A percentile compares a stretch with the other conserved stretches of the same genome.
phyloP scores from a whole-genome alignment of 2,797 vertebrate genomes.

The Alfaro cultratus region DNA sequence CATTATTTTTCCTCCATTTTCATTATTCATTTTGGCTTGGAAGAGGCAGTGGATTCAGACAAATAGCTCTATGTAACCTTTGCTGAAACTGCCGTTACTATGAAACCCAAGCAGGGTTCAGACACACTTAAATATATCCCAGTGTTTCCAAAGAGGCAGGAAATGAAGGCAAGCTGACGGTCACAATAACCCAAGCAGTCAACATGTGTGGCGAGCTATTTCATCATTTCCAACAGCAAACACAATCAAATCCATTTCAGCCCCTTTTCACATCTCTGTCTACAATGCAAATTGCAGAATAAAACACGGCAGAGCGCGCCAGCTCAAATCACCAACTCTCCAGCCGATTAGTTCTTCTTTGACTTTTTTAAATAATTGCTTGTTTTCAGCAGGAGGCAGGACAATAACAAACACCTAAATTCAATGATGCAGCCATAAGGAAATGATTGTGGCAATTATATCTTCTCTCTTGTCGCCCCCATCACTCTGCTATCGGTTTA shows the following conservation, averaged over 20 bases:
- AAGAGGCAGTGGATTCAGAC: slow-evolving; percentile 6
- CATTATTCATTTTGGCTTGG: not conserved
- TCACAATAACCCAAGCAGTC: slow-evolving; percentile 40
- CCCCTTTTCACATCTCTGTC: slow-evolving; percentile 43
- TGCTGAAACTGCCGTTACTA: slow-evolving; percentile 28
- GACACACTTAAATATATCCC: slow-evolving; percentile 28
- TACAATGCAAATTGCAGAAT: slow-evolving; percentile 50
- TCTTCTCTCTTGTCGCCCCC: slow-evolving; percentile 51
- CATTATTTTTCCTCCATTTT: not conserved
- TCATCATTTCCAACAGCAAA: slow-evolving; percentile 49
- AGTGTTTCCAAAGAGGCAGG: slow-evolving; percentile 19
- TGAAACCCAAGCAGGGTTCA: slow-evolving; percentile 36
- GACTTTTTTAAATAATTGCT: slow-evolving; percentile 41
- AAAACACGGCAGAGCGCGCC: slow-evolving; percentile 30
- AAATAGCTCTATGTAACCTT: slow-evolving; percentile 12
- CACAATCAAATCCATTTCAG: slow-evolving; percentile 63
- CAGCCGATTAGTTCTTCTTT: slow-evolving; percentile 27
- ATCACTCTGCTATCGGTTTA: slow-evolving; percentile 57
- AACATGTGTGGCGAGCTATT: slow-evolving; percentile 45
- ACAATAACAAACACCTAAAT: slow-evolving; percentile 54
- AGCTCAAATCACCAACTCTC: slow-evolving; percentile 41
- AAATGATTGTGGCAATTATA: slow-evolving; percentile 53
- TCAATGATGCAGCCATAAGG: slow-evolving; percentile 48
- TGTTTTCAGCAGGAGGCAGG: slow-evolving; percentile 32
- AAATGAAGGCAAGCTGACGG: slow-evolving; percentile 37